A percentile compares a stretch with the other conserved stretches of the same genome.
phyloP scores from a whole-genome alignment of 1,140 invertebrate genomes.

The Trialeurodes vaporariorum region DNA sequence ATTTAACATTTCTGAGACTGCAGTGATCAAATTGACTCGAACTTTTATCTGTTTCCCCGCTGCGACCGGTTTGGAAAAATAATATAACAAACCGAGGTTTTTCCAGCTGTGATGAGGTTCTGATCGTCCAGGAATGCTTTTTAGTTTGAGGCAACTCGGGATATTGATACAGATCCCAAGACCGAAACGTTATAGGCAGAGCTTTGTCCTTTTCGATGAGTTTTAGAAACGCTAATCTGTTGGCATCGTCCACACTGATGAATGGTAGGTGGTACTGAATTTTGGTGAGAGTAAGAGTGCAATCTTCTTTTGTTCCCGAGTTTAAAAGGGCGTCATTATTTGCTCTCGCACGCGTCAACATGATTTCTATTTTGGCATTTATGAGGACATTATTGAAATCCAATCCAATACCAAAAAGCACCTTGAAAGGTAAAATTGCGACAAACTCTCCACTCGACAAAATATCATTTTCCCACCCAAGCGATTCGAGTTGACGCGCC shows the following conservation, averaged over 20 bases:
- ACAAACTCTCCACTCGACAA: conserved; percentile 24
- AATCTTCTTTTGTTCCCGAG: background rate
- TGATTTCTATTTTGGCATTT: conserved; percentile 36
- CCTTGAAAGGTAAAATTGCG: conserved; percentile 32
- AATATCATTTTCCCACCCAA: conserved; percentile 22
- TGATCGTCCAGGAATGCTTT: conserved; percentile 25
- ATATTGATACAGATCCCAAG: conserved; percentile 33
- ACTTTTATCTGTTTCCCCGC: conserved; percentile 11
- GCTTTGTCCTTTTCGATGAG: too few species aligned
- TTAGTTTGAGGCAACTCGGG: conserved; percentile 24
- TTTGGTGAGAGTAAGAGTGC: too few species aligned
- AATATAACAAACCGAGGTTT: conserved; percentile 25
- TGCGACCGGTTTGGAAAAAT: conserved; percentile 22
- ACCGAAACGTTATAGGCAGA: conserved; percentile 24
- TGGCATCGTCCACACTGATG: too few species aligned
- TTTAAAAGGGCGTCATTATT: conserved; percentile 21
- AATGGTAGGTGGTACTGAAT: too few species aligned
- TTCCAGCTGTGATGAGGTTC: conserved; percentile 25
- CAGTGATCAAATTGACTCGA: conserved; percentile 23
- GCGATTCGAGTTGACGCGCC: conserved; percentile 23
- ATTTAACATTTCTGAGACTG: conserved; percentile 24
- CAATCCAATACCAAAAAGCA: conserved; percentile 36
- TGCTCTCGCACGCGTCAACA: conserved; percentile 31
- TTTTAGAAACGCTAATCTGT: too few species aligned
- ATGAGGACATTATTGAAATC: conserved; percentile 37